Percentiles rank a stretch among this genome's conserved stretches.
Conservation (phyloP, 2,888 invertebrate genomes). For the Meloe dianella region DNA sequence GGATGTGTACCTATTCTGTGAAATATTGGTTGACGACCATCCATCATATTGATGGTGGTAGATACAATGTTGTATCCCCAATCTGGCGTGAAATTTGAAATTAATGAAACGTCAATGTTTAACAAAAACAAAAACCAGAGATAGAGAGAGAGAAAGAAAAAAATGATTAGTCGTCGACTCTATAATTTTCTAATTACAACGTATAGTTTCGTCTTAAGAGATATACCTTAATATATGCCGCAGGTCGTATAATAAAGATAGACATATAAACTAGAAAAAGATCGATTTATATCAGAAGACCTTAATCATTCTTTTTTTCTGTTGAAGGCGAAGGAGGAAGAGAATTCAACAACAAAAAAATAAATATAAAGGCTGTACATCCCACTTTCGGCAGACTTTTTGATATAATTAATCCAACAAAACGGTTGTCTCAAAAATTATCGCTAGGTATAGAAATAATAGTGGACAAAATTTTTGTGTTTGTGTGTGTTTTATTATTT, state of each 20-base stretch:
- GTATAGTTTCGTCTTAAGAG: conserved; percentile 20
- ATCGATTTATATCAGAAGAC: background rate
- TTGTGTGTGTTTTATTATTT: too few relatives aligned
- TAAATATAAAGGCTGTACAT: conserved; percentile 13
- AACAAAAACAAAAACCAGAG: conserved; percentile 2
- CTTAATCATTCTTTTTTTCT: background rate
- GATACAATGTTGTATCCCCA: background rate
- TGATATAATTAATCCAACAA: conserved; percentile 33
- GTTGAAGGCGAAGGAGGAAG: background rate
- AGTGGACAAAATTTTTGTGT: too few relatives aligned
- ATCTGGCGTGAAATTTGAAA: conserved; percentile 16
- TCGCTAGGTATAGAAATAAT: too few relatives aligned
- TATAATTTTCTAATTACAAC: conserved; percentile 35
- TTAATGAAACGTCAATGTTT: conserved; percentile 24
- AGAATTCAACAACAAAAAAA: conserved; percentile 16
- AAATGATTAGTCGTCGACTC: conserved; percentile 28
- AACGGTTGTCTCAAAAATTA: conserved; percentile 22
- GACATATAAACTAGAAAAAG: conserved; percentile 15
- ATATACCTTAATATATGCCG: conserved; percentile 1
- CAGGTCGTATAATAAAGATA: conserved; percentile 15
- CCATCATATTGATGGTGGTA: background rate
- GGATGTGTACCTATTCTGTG: too few relatives aligned
- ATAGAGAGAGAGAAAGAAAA: conserved; percentile 7
- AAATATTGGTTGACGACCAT: background rate
- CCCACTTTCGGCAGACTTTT: conserved; percentile 34